Conservation (phyloP, 2,113 vertebrate species). For the Hippocampus barbouri region DNA sequence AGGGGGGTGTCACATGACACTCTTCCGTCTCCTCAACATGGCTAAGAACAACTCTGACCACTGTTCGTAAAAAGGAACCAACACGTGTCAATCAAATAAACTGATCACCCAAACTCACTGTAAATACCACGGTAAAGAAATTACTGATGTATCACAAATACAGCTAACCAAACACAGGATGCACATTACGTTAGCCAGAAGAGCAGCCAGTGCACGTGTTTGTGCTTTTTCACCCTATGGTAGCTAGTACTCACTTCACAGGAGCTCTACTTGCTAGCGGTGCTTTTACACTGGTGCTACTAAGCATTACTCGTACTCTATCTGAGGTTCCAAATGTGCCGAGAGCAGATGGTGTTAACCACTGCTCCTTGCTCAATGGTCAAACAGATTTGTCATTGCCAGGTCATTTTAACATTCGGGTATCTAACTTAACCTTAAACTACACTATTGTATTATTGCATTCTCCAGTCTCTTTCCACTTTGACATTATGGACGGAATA, state of each 20-base stretch:
- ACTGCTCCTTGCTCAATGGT: no score
- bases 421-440: no score
- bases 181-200: constrained; percentile 5
- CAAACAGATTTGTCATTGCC: no score
- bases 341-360: no score
- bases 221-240: background rate
- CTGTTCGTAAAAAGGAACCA: constrained; percentile 6
- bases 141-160: constrained; percentile 74
- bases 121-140: background rate
- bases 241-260: background rate
- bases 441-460: no score
- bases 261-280: background rate
- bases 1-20: constrained; percentile 23
- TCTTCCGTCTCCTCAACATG: constrained; percentile 7
- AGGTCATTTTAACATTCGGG: no score
- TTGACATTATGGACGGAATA: no score
- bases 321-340: no score
- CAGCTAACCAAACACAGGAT: constrained; percentile 75
- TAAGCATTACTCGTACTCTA: background rate
- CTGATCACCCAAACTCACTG: background rate
- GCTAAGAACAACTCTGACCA: background rate
- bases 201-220: background rate
- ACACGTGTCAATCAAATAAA: background rate
- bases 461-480: no score
- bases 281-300: background rate